phyloP scores from a whole-genome alignment of 2,797 vertebrate genomes.

The Pachyuromys duprasi region DNA sequence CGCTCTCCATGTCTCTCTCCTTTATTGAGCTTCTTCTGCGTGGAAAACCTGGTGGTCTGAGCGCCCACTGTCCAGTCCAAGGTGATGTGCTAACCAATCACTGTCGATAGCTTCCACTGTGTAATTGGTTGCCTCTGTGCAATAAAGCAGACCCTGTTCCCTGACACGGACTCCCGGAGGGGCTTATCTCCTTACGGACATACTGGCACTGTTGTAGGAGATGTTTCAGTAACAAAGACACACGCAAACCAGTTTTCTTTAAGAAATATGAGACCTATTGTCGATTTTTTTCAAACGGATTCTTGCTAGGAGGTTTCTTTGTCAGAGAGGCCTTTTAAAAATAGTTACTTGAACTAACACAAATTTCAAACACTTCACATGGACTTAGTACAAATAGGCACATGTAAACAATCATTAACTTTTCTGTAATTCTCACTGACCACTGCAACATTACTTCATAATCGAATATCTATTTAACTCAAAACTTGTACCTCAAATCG shows the following conservation, averaged over 20 bases:
- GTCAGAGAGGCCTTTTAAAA: neutral
- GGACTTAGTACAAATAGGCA: neutral
- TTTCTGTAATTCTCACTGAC: constrained; percentile 15
- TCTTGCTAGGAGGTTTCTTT: constrained; percentile 2
- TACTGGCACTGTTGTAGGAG: neutral
- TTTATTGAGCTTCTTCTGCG: neutral
- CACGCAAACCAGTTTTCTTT: neutral
- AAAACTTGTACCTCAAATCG: neutral
- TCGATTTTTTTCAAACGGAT: constrained; percentile 10
- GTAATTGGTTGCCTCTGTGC: neutral
- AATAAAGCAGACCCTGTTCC: neutral
- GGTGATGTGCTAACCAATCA: neutral
- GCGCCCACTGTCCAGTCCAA: neutral
- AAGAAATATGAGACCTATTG: constrained; percentile 4
- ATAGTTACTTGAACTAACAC: constrained; percentile 51
- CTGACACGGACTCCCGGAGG: neutral
- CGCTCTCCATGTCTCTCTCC: neutral
- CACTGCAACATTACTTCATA: neutral
- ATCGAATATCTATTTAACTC: constrained; percentile 29
- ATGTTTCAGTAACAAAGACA: neutral
- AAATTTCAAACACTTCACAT: neutral
- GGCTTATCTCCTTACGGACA: neutral
- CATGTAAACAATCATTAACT: neutral
- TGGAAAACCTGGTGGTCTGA: neutral
- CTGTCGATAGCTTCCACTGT: neutral